These are phyloP conservation scores for Endotricha flammealis DNA, from an alignment of 2,888 invertebrate species.

Conservation along the genomic window DNA sequence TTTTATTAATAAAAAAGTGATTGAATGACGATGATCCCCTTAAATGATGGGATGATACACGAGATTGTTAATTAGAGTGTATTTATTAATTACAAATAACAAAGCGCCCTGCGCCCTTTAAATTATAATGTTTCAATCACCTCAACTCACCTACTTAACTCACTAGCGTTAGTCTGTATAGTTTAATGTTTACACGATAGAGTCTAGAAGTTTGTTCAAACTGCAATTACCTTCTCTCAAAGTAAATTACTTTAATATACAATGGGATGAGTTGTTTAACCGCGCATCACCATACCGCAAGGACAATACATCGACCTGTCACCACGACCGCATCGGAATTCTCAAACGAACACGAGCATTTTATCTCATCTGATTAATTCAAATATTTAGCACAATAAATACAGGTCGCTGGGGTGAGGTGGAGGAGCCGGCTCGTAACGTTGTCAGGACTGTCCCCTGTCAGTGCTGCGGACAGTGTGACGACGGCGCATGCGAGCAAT, in stretches of 20 bases:
- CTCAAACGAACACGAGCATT: conserved; percentile 68
- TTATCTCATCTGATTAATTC: conserved; percentile 78
- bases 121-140: no score
- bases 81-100: no score
- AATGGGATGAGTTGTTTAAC: conserved; percentile 54
- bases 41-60: no score
- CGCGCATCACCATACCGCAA: conserved; percentile 56
- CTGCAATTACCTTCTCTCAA: conserved; percentile 7
- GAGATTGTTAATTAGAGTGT: no score
- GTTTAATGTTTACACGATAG: no score
- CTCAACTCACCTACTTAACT: no score
- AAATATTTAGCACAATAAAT: conserved; percentile 77
- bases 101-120: no score
- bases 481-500: conserved; percentile 54
- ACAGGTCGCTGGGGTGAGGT: conserved; percentile 37
- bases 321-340: conserved; percentile 73
- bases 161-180: no score
- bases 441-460: conserved; percentile 29
- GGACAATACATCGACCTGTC: conserved; percentile 76
- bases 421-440: conserved; percentile 33
- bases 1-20: no score
- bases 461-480: conserved; percentile 28
- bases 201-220: no score
- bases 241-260: conserved; percentile 32
- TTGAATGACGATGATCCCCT: no score